Percentiles rank a stretch among this genome's conserved stretches.
These are phyloP conservation scores for Apteryx owenii DNA, from an alignment of 2,113 vertebrate species.

Conservation along the genomic window DNA sequence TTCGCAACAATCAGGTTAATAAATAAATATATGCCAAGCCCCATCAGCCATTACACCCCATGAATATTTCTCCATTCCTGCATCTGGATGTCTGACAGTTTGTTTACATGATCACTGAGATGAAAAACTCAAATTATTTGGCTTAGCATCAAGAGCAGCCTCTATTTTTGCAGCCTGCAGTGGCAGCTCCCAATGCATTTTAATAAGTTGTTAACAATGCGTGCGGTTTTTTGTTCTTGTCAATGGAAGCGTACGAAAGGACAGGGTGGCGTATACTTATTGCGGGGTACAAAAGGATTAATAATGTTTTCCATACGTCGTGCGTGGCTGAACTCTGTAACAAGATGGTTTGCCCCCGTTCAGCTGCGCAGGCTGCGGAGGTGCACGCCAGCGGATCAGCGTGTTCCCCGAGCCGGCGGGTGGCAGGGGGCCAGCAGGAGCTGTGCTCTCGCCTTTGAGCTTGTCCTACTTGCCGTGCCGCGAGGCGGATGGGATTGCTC, in stretches of 20 bases:
- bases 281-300: background rate
- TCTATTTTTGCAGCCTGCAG: slow-evolving; percentile 57
- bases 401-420: background rate
- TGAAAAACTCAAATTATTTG: slow-evolving; percentile 64
- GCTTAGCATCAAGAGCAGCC: slow-evolving; percentile 37
- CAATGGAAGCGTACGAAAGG: background rate
- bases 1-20: background rate
- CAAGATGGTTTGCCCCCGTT: background rate
- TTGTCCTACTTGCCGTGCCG: background rate
- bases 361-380: background rate
- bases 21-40: background rate
- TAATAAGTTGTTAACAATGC: slow-evolving; percentile 45
- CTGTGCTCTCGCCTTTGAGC: background rate
- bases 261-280: background rate
- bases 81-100: slow-evolving; percentile 57
- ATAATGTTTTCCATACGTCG: background rate
- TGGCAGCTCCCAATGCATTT: slow-evolving; percentile 61
- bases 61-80: slow-evolving; percentile 32
- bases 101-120: slow-evolving; percentile 63
- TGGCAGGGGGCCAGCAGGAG: background rate
- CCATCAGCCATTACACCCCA: background rate
- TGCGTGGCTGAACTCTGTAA: background rate
- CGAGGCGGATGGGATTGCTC: background rate
- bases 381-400: background rate
- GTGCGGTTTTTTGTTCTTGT: slow-evolving; percentile 12